Evolutionary conservation across 2,113 vertebrate genomes (phyloP).

Genomic region (Mesembrinibis cayennensis): DNA sequence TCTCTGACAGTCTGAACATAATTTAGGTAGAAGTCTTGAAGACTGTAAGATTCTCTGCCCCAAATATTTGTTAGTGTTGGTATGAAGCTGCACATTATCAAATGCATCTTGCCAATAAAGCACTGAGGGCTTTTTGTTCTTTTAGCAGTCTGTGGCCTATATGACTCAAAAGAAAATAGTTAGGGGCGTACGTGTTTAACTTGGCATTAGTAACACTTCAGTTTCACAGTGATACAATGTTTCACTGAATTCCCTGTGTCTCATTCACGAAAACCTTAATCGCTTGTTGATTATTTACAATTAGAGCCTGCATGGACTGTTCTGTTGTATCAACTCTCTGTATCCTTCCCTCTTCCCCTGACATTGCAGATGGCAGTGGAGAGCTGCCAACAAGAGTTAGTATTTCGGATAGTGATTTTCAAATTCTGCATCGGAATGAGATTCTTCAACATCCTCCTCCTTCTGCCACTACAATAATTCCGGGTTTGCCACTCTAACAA

Average conservation of each 20-base stretch:
- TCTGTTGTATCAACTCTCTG: not conserved
- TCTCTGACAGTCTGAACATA: not conserved
- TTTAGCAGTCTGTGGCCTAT: not conserved
- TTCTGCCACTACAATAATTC: not conserved
- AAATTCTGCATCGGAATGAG: not conserved
- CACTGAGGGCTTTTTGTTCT: conserved; percentile 25
- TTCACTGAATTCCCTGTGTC: not conserved
- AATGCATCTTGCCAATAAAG: not conserved
- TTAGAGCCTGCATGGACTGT: not conserved
- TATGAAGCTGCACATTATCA: not conserved
- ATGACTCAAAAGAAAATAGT: not conserved
- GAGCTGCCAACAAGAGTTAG: not conserved
- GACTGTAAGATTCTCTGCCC: not conserved
- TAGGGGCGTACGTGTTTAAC: not conserved
- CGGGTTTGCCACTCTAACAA: not conserved
- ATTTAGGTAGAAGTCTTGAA: not conserved
- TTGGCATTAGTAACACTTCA: not conserved
- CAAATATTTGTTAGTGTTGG: not conserved
- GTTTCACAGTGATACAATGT: not conserved
- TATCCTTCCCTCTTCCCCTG: not conserved
- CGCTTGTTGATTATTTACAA: not conserved
- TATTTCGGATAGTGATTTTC: not conserved
- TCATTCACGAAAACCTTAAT: not conserved
- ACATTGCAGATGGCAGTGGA: not conserved
- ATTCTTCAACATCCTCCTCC: not conserved